These are phyloP conservation scores for Helarctos malayanus DNA, from an alignment of 2,797 vertebrate species.

Conservation along the genomic window DNA sequence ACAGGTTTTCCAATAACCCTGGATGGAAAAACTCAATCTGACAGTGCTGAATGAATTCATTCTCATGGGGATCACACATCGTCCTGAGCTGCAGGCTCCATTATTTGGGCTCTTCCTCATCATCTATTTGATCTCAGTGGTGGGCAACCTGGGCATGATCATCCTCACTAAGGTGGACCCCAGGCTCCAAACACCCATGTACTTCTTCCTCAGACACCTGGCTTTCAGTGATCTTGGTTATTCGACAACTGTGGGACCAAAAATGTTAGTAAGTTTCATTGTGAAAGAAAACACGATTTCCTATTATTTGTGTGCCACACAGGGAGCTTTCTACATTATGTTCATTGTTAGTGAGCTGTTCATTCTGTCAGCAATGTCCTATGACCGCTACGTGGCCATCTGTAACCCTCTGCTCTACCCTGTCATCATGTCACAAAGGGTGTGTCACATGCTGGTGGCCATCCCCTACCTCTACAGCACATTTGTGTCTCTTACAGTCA, in stretches of 20 bases:
- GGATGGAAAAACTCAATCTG: background rate
- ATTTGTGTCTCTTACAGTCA: constrained; percentile 49
- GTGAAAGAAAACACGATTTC: no score
- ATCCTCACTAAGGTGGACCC: constrained; percentile 69
- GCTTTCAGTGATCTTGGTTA: constrained; percentile 77
- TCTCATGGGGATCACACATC: constrained; percentile 35
- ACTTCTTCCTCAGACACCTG: constrained; percentile 81
- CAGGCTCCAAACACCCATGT: constrained; percentile 80
- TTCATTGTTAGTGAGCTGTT: constrained; percentile 71
- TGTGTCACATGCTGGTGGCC: constrained; percentile 37
- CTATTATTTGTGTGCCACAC: no score
- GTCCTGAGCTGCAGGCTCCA: background rate
- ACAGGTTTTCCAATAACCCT: background rate
- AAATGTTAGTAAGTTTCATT: constrained; percentile 39
- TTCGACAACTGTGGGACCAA: constrained; percentile 74
- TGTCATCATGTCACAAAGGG: constrained; percentile 29
- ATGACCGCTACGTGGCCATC: constrained; percentile 69
- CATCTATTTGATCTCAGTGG: constrained; percentile 66
- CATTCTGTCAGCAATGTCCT: constrained; percentile 77
- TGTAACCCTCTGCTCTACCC: constrained; percentile 73
- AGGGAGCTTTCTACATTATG: no score
- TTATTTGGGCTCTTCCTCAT: constrained; percentile 74
- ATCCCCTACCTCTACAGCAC: constrained; percentile 52
- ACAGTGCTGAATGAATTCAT: constrained; percentile 41
- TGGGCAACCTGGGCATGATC: constrained; percentile 74